Evolutionary conservation across 1,140 invertebrate species (phyloP).

Genomic region (Sogatella furcifera): DNA sequence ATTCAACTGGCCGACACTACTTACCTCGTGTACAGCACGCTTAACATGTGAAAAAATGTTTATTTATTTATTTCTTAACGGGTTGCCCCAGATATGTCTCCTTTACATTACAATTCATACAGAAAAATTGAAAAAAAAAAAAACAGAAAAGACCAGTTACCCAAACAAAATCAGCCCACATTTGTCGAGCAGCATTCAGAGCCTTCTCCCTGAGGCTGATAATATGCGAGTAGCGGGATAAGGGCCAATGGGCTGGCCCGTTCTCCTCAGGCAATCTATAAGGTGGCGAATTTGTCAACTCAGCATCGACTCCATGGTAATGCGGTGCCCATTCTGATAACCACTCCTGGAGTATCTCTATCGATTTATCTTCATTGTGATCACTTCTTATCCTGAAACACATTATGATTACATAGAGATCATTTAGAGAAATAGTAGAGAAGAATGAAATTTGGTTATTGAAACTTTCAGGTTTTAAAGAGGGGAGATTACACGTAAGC

Average conservation of each 20-base stretch:
- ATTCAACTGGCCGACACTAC: too few relatives aligned
- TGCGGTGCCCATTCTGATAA: constrained; percentile 40
- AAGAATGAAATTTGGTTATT: too few relatives aligned
- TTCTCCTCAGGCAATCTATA: constrained; percentile 47
- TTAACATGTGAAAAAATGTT: too few relatives aligned
- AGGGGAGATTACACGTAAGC: too few relatives aligned
- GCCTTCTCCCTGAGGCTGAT: constrained; percentile 73
- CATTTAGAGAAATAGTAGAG: too few relatives aligned
- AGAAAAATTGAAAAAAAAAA: too few relatives aligned
- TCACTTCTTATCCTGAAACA: constrained; percentile 72
- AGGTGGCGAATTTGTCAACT: constrained; percentile 41
- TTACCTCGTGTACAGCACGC: too few relatives aligned
- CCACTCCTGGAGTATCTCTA: constrained; percentile 67
- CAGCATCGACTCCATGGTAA: constrained; percentile 63
- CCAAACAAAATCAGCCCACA: constrained; percentile 79
- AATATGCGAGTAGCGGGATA: constrained; percentile 63
- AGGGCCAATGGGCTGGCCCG: constrained; percentile 61
- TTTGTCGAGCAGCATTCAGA: constrained; percentile 53
- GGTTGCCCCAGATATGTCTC: too few relatives aligned
- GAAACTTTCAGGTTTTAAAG: too few relatives aligned
- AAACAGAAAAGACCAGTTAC: constrained; percentile 35
- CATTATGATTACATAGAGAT: too few relatives aligned
- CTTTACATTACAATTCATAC: too few relatives aligned
- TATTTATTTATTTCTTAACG: too few relatives aligned
- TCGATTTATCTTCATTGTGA: constrained; percentile 71